A percentile compares a stretch with the other conserved stretches of the same genome.
Conservation (phyloP, 2,113 vertebrate genomes). For the Elachura formosa region DNA sequence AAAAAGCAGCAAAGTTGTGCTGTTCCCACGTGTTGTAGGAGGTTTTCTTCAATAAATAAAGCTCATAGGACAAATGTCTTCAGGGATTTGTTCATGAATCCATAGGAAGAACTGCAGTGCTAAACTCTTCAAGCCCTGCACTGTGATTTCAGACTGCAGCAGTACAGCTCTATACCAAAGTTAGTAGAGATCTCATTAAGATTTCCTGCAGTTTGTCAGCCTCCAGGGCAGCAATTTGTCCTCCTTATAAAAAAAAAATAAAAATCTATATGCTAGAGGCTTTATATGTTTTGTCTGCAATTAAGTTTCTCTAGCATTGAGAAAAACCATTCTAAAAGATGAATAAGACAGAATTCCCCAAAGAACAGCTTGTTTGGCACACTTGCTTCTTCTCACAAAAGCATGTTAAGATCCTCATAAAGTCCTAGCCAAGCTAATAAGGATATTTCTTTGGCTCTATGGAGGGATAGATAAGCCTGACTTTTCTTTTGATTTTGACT, state of each 20-base stretch:
- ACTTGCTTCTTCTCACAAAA: background rate
- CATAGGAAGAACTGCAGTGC: background rate
- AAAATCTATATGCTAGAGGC: background rate
- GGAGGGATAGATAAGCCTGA: background rate
- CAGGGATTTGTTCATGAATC: background rate
- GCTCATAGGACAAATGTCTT: background rate
- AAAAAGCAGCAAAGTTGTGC: background rate
- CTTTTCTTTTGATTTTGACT: background rate
- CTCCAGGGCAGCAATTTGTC: background rate
- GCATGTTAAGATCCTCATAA: background rate
- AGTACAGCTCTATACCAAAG: background rate
- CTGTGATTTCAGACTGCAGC: background rate
- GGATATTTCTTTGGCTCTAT: background rate
- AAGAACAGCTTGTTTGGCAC: background rate
- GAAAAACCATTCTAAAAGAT: background rate
- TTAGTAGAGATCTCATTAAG: background rate
- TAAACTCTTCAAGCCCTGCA: background rate
- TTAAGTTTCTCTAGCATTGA: background rate
- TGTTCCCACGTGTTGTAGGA: background rate
- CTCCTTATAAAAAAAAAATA: background rate
- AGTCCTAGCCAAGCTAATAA: background rate
- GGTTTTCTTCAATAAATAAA: background rate
- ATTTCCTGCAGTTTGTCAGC: background rate
- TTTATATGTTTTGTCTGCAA: background rate
- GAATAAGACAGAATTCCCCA: background rate